Evolutionary conservation across 2,888 invertebrate species (phyloP).

Genomic region (Patella ulyssiponensis): DNA sequence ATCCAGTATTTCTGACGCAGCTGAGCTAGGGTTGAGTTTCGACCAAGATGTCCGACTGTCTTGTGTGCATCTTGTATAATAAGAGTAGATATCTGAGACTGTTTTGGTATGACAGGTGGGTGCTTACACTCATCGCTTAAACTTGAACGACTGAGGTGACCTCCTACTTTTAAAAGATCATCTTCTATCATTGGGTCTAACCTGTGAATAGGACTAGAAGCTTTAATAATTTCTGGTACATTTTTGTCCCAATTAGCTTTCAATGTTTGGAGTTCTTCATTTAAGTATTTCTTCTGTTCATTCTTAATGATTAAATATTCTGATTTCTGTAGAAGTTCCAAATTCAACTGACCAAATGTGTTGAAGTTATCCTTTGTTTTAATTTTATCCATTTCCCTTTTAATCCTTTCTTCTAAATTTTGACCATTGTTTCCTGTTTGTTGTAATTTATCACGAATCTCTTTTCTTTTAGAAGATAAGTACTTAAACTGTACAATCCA

Average conservation of each 20-base stretch:
- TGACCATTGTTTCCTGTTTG: neutral
- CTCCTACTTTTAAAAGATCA: neutral
- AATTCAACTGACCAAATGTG: neutral
- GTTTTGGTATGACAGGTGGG: neutral
- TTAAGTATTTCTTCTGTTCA: neutral
- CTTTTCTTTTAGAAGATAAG: neutral
- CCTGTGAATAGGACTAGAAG: neutral
- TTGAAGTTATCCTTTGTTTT: neutral
- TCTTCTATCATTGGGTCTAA: neutral
- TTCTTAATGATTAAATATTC: neutral
- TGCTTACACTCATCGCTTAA: neutral
- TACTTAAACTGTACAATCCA: neutral
- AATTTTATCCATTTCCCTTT: neutral
- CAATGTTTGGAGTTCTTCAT: neutral
- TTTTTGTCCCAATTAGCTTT: neutral
- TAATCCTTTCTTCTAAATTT: neutral
- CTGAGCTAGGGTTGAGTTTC: neutral
- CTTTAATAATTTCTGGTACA: no score
- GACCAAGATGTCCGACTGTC: constrained; percentile 2
- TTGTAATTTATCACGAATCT: neutral
- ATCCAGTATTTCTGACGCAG: constrained; percentile 22
- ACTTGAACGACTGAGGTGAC: neutral
- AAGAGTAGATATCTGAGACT: neutral
- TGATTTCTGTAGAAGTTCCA: neutral
- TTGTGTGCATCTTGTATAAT: neutral